Base-by-base conservation (phyloP, 2,888 invertebrate genomes). In the Acanthopleura granulata region DNA sequence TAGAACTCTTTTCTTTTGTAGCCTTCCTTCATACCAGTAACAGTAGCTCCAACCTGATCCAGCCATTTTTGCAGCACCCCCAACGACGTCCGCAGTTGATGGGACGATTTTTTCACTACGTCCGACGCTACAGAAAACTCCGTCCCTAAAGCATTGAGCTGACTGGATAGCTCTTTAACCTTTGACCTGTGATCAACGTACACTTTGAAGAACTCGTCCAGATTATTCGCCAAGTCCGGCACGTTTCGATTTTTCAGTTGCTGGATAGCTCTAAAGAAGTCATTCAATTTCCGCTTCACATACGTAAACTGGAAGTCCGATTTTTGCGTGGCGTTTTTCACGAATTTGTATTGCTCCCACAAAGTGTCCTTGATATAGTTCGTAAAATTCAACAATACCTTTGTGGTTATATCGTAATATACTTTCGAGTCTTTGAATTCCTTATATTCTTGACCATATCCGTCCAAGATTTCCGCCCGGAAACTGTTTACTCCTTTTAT, bases 401-500 rank as follows among this genome's bases (percentile, higher is more conserved):
- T n/a, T 25, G 69, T 69, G 3, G 27, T 69, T 6, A 69, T 9
- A 6, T 25, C 25, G 25, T 69, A 69, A 69, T 29, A 27, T 18
- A 29, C 18, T 25, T 25, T 69, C n/a, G 69, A 25, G 30, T 69
- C 30, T 25, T 25, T 18, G 14, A 69, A 69, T 18, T 69, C 69
- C 12, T 18, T 30, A 14, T 69, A 69, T 9, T 30, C 25, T 30
- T 69, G 69, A n/a, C 69, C 69, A 14, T 69, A 69, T 18, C 69
- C 69, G 14, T 69, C 25, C 16, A 69, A 16, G 1, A 69, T 69
- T 29, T 69, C 69, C 6, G 16, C 69, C 16, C 69, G 4, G 25
- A 69, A 69, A 29, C 69, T 69, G 69, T 29, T 30, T 1, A 69
- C 69, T 1, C 69, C 69, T 30, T 69, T 69, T n/a, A 18, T 69